Evolutionary conservation across 2,888 invertebrate genomes (phyloP).

Genomic region (Calliopum simillimum): DNA sequence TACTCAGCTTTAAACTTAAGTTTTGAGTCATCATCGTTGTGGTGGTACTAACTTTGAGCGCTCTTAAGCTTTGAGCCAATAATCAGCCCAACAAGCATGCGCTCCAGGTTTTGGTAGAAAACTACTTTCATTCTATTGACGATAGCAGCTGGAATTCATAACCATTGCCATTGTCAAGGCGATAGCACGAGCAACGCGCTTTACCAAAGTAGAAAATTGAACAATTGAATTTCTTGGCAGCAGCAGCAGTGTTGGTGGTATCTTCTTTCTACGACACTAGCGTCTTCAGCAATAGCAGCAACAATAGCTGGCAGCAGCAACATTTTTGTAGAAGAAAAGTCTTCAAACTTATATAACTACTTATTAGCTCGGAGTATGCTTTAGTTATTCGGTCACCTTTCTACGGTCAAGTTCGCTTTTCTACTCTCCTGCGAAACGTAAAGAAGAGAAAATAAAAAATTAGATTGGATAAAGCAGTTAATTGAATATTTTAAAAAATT

Average conservation of each 20-base stretch:
- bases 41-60: slow-evolving; percentile 11
- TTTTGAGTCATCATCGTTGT: slow-evolving; percentile 1
- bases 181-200: slow-evolving; percentile 57
- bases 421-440: slow-evolving; percentile 46
- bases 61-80: no score
- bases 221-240: background rate
- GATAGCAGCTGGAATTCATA: slow-evolving; percentile 58
- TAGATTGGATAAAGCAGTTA: background rate
- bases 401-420: slow-evolving; percentile 66
- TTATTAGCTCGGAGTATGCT: slow-evolving; percentile 63
- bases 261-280: slow-evolving; percentile 2
- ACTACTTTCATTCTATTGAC: slow-evolving; percentile 58
- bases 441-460: slow-evolving; percentile 35
- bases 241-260: slow-evolving; percentile 10
- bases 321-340: slow-evolving; percentile 52
- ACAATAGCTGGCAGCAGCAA: slow-evolving; percentile 36
- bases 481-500: slow-evolving; percentile 22
- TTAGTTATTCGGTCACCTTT: slow-evolving; percentile 67
- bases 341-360: slow-evolving; percentile 67
- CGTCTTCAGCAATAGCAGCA: slow-evolving; percentile 33
- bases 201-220: slow-evolving; percentile 24
- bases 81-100: no score
- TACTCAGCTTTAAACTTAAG: background rate
- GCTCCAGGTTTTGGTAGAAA: slow-evolving; percentile 29
- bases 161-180: slow-evolving; percentile 64